Evolutionary conservation across 1,140 invertebrate species (phyloP), one percentile per base, ranked within the genome.

Genomic region (Harlomillsia oculata): DNA sequence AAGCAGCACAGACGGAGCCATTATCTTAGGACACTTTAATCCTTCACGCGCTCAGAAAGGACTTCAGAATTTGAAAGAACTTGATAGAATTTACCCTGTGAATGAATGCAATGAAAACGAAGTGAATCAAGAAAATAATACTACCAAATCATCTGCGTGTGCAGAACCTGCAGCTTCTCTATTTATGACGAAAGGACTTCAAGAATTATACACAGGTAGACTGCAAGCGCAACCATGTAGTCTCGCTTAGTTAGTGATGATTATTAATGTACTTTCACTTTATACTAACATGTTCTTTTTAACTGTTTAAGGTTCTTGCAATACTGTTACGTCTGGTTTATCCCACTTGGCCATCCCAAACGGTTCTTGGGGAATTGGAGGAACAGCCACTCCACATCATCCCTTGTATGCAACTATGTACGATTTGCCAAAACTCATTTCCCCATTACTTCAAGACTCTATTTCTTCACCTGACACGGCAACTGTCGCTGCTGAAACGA

Each of bases 301-400:
- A 26, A n/a, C 18, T 49, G 59, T 49, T 53, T 21, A 72, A 76
- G 83, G 81, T 14, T 68, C 77, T 28, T 74, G 74, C 29, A 80
- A 80, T 18, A 74, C 82, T n/a, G 73, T 87, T 30, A 72, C 76
- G 21, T 75, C 80, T 21, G 84, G 84, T 0, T 71, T 87, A 23
- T 79, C 76, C 53, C 85, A 85, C 67, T 70, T 86, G n/a, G 83
- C 83, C 32, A 88, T 89, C 51, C 85, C 86, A 2, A 75, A 80
- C 36, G 84, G 84, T 9, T n/a, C n/a, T n/a, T 89, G 86, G 86
- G 76, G 75, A 16, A 87, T 83, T 84, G 84, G 84, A 30, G 86
- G 86, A 2, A 74, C 80, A 8, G 83, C 79, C 2, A 84, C 82
- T 23, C 77, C 78, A 43, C 80, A 81, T 69, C 84, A 80, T 67